Conservation (phyloP, 2,797 vertebrate genomes). For the Cossypha caffra region DNA sequence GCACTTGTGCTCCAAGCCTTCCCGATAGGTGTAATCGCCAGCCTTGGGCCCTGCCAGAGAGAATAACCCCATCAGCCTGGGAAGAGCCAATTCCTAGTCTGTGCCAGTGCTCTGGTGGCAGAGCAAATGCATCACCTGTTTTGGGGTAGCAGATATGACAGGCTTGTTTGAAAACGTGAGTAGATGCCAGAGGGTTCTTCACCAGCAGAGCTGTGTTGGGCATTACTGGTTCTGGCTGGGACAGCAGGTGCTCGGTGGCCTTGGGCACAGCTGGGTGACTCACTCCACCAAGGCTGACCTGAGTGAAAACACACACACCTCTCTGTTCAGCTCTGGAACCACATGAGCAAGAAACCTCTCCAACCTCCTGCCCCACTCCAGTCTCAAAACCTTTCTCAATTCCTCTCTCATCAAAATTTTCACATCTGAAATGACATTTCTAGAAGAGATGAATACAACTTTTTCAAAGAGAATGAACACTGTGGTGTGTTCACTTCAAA, state of each 20-base stretch:
- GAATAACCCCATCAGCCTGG: background rate
- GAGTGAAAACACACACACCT: background rate
- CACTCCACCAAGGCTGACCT: constrained; percentile 46
- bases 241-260: constrained; percentile 7
- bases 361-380: background rate
- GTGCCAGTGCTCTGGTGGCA: background rate
- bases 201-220: constrained; percentile 89
- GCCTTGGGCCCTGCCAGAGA: constrained; percentile 85
- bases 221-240: constrained; percentile 72
- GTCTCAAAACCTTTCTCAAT: background rate
- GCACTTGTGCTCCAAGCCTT: constrained; percentile 94
- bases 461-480: background rate
- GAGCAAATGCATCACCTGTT: constrained; percentile 83
- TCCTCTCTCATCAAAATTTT: background rate
- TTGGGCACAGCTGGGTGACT: constrained; percentile 45
- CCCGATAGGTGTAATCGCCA: constrained; percentile 94
- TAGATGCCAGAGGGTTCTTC: constrained; percentile 92
- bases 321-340: background rate
- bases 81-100: background rate
- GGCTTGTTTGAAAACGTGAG: constrained; percentile 94
- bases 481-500: background rate
- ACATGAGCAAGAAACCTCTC: background rate
- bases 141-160: constrained; percentile 95
- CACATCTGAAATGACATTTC: background rate
- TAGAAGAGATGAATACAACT: background rate